These are phyloP conservation scores for Dendroctonus ponderosae DNA, from an alignment of 1,140 invertebrate genomes.

Conservation along the genomic window DNA sequence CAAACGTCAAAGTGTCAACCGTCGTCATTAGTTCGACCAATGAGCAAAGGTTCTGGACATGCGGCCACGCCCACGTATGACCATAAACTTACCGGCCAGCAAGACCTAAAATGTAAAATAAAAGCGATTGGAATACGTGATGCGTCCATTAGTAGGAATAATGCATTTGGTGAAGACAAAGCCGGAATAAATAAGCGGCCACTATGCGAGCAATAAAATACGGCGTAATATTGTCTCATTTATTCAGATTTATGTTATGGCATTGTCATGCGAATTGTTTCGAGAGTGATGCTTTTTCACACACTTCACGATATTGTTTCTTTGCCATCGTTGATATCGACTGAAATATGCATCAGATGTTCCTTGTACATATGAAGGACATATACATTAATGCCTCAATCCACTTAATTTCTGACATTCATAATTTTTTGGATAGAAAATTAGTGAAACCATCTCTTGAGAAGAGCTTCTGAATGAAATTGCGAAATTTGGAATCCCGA, in stretches of 20 bases:
- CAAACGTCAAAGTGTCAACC: conserved; percentile 36
- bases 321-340: no score
- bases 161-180: conserved; percentile 18
- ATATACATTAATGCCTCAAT: no score
- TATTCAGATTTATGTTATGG: conserved; percentile 15
- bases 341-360: no score
- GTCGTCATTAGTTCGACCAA: conserved; percentile 37
- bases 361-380: no score
- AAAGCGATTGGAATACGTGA: conserved; percentile 29
- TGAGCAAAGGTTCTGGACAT: conserved; percentile 16
- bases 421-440: no score
- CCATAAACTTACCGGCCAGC: conserved; percentile 21
- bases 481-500: no score
- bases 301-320: no score
- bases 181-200: conserved; percentile 10
- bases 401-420: no score
- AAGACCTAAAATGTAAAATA: conserved; percentile 28
- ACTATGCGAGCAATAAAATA: conserved; percentile 2
- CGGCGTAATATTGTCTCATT: conserved; percentile 18
- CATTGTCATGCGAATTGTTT: not conserved
- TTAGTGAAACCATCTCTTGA: no score
- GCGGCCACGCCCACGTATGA: conserved; percentile 34
- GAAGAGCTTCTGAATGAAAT: no score
- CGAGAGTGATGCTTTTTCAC: no score
- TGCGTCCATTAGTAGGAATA: conserved; percentile 21